Conservation (phyloP, 2,888 invertebrate genomes). For the Agrotis puta region DNA sequence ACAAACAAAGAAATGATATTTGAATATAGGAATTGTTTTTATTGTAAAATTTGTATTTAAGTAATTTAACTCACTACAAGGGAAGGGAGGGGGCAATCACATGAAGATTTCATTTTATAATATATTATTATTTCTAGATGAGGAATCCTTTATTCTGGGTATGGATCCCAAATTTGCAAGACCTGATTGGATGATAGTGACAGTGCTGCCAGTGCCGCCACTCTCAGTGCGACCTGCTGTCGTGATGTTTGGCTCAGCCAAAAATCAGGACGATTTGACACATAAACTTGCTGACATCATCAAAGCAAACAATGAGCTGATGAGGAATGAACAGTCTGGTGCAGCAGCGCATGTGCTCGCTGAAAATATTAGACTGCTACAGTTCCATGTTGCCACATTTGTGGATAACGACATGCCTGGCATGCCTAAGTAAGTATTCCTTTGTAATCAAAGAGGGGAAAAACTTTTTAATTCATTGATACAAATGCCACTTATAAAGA, state of each 20-base stretch:
- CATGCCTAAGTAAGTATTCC: slow-evolving; percentile 93
- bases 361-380: slow-evolving; percentile 99
- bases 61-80: no score
- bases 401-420: slow-evolving; percentile 99
- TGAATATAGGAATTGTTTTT: no score
- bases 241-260: slow-evolving; percentile 99
- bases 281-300: slow-evolving; percentile 99
- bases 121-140: slow-evolving; percentile 91
- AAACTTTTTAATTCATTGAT: neutral
- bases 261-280: slow-evolving; percentile 99
- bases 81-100: neutral
- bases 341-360: slow-evolving; percentile 99
- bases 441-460: neutral
- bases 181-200: slow-evolving; percentile 99
- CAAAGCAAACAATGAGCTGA: slow-evolving; percentile 98
- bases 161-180: slow-evolving; percentile 99
- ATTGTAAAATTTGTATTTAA: no score
- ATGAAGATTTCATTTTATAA: neutral
- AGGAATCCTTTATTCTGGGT: slow-evolving; percentile 97
- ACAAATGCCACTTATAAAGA: neutral
- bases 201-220: slow-evolving; percentile 99
- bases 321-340: slow-evolving; percentile 98
- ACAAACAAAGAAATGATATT: no score
- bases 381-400: slow-evolving; percentile 99
- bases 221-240: slow-evolving; percentile 99